Base-by-base conservation (phyloP, 2,797 vertebrate genomes). In the Delichon dasypus region DNA sequence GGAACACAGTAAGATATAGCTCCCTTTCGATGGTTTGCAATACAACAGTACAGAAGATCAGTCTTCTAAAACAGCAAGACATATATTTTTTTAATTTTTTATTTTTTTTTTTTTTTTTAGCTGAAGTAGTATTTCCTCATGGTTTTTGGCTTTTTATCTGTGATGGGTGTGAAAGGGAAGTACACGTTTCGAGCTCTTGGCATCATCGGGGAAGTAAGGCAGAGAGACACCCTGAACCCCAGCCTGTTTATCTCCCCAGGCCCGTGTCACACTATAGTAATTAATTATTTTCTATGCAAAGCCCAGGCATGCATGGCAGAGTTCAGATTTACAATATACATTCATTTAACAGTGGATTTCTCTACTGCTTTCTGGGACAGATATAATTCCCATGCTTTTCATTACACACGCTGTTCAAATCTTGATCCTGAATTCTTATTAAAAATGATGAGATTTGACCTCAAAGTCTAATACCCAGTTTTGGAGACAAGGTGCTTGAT, bases 391-490 rank as follows among this genome's bases (percentile, higher is more conserved):
- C 27, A 6, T 88, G 72, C 71, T 96, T 96, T 95, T 94, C 91
- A 90, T 94, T 92, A 88, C 72, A 36, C 20, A 4, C 82, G 80
- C 74, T 80, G 76, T 93, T 95, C 93, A 92, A 94, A 89, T 93
- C 93, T 89, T 93, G 90, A 91, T 96, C 88, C 91, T 80, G 79
- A 91, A 73, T 90, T 96, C 87, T 89, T 97, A 93, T 93, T 95
- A 94, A 90, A 90, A 94, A 92, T 92, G 76, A 96, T 91, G 91
- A 95, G 90, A 91, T 96, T 96, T 96, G 88, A 95, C 96, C 93
- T 95, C 67, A 64, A 57, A 87, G 88, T 94, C 88, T 95, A 94
- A 96, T 94, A 94, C 91, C 64, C 90, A 65, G 47, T 90, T 96
- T 96, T 94, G 85, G 96, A 90, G 93, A 89, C 91, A 90, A 93